Evolutionary conservation across 2,113 vertebrate genomes (phyloP).

Genomic region (Muntiacus reevesi): DNA sequence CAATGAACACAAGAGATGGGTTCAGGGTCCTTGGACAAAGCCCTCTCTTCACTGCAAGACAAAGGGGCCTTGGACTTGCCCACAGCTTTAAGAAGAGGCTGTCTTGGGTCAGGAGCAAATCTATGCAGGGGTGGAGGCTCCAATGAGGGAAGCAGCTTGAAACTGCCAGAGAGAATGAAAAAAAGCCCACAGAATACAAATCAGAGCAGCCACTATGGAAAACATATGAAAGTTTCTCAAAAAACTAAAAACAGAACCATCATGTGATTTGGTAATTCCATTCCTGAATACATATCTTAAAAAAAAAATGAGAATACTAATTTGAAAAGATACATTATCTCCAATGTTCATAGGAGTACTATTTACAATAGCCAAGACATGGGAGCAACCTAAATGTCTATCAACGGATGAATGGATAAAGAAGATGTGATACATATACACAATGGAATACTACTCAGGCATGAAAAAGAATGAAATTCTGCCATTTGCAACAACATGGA

Average conservation of each 20-base stretch:
- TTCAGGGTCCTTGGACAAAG: background rate
- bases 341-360: background rate
- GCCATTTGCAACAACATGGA: background rate
- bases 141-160: background rate
- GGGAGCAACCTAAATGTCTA: background rate
- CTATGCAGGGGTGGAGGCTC: too few relatives aligned
- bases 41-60: background rate
- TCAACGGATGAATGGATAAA: background rate
- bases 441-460: background rate
- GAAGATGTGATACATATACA: background rate
- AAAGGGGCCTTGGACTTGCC: background rate
- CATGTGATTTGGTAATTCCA: background rate
- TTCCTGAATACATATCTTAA: background rate
- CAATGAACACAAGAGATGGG: background rate
- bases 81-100: background rate
- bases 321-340: background rate
- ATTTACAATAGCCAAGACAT: background rate
- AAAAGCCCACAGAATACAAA: background rate
- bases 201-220: background rate
- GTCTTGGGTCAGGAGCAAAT: background rate
- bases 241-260: background rate
- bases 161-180: background rate
- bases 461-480: background rate
- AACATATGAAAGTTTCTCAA: background rate
- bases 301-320: background rate